Percentiles rank a stretch among this genome's conserved stretches.
These are phyloP conservation scores for Psilanteris sp. DNA, from an alignment of 1,140 invertebrate species.

Conservation along the genomic window DNA sequence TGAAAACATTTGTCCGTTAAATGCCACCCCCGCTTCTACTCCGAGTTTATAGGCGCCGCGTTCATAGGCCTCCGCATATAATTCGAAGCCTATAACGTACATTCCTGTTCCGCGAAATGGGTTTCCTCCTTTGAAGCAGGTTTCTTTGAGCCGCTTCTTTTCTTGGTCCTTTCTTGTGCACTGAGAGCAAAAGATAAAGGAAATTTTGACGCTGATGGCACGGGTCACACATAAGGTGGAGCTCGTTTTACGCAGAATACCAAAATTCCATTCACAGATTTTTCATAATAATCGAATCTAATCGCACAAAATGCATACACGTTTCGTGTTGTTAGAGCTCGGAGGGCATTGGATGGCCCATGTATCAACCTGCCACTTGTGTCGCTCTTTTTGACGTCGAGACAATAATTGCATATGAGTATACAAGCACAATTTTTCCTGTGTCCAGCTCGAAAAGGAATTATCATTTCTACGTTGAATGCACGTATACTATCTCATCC, in stretches of 20 bases:
- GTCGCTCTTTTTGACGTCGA: too few relatives aligned
- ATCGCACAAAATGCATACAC: constrained; percentile 14
- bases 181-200: constrained; percentile 27
- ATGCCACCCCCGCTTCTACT: constrained; percentile 16
- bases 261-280: constrained; percentile 22
- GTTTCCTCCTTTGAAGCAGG: constrained; percentile 47
- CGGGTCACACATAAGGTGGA: constrained; percentile 37
- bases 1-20: constrained; percentile 46
- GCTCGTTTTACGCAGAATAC: constrained; percentile 30
- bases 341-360: too few relatives aligned
- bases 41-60: constrained; percentile 27
- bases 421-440: too few relatives aligned
- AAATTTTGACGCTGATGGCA: constrained; percentile 38
- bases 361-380: not conserved
- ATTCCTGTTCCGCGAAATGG: constrained; percentile 48
- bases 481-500: too few relatives aligned
- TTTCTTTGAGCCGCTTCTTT: constrained; percentile 33
- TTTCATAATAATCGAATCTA: constrained; percentile 22
- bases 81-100: constrained; percentile 44
- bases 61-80: constrained; percentile 19
- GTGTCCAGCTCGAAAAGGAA: too few relatives aligned
- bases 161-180: constrained; percentile 22
- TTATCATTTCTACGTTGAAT: too few relatives aligned
- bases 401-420: too few relatives aligned
- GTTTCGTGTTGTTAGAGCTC: not conserved